Conservation (phyloP, 1,140 invertebrate genomes). For the Ladona fulva region DNA sequence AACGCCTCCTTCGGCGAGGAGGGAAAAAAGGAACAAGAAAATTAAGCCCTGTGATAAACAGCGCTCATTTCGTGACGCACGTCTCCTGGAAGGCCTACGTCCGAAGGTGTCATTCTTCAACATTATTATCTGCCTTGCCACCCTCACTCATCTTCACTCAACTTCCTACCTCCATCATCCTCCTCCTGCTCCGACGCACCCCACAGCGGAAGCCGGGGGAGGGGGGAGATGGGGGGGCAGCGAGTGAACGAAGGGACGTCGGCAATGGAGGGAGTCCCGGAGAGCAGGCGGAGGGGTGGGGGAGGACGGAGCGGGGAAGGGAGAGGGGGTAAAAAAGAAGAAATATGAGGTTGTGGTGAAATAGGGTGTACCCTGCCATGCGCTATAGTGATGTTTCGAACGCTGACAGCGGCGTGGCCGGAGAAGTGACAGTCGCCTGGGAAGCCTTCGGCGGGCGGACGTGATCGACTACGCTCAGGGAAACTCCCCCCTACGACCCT, state of each 20-base stretch:
- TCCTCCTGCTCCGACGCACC: not conserved
- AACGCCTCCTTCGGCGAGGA: no score
- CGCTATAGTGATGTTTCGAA: constrained; percentile 4
- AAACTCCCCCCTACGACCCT: not conserved
- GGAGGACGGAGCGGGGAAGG: not conserved
- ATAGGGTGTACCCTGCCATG: constrained; percentile 2
- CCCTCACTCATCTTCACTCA: not conserved
- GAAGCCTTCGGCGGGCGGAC: not conserved
- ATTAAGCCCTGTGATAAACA: no score
- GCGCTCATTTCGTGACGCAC: not conserved
- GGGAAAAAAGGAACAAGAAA: no score
- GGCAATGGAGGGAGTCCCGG: no score
- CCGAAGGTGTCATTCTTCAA: constrained; percentile 3
- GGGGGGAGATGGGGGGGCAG: not conserved
- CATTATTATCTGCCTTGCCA: not conserved
- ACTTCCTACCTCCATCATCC: not conserved
- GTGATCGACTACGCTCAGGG: not conserved
- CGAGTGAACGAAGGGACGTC: not conserved
- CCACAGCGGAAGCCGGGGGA: not conserved
- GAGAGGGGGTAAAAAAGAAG: not conserved
- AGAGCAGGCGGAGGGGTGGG: not conserved
- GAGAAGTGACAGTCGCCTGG: not conserved
- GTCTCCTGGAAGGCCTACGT: not conserved
- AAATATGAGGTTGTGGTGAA: constrained; percentile 5
- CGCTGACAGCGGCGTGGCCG: not conserved